Conservation (phyloP, 1,140 invertebrate genomes). For the Drosophila simulans region DNA sequence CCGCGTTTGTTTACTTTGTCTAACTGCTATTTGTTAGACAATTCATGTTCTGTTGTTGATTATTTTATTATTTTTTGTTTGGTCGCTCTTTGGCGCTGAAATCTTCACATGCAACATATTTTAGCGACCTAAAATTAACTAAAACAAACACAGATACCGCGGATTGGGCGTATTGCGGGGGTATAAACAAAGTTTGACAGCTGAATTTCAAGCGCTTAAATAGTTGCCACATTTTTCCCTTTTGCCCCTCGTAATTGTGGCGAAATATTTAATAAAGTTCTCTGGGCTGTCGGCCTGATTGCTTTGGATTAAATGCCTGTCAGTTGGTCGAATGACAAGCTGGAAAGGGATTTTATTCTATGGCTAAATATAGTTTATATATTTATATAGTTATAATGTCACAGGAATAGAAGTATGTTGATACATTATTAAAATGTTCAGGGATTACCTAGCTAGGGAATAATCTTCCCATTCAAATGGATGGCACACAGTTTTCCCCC, state of each 20-base stretch:
- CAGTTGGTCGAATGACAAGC: constrained; percentile 31
- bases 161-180: neutral
- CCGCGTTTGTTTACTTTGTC: constrained; percentile 68
- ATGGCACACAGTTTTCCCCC: constrained; percentile 8
- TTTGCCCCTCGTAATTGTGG: constrained; percentile 56
- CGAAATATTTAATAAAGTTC: constrained; percentile 73
- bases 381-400: neutral
- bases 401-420: neutral
- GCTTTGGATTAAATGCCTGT: constrained; percentile 58
- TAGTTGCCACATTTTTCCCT: constrained; percentile 47
- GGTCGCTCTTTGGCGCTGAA: constrained; percentile 58
- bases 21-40: constrained; percentile 77
- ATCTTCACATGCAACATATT: constrained; percentile 75
- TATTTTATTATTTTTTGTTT: constrained; percentile 76
- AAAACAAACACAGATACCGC: constrained; percentile 55
- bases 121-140: constrained; percentile 60
- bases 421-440: too few relatives aligned
- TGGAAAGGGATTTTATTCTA: constrained; percentile 3
- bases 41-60: constrained; percentile 75
- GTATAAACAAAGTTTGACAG: constrained; percentile 67
- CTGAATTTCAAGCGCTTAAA: constrained; percentile 63
- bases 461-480: constrained; percentile 21
- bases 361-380: neutral
- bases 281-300: constrained; percentile 54
- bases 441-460: neutral